Evolutionary conservation across 2,797 vertebrate genomes (phyloP), one percentile per base, ranked within the genome.

Genomic region (Peromyscus eremicus): DNA sequence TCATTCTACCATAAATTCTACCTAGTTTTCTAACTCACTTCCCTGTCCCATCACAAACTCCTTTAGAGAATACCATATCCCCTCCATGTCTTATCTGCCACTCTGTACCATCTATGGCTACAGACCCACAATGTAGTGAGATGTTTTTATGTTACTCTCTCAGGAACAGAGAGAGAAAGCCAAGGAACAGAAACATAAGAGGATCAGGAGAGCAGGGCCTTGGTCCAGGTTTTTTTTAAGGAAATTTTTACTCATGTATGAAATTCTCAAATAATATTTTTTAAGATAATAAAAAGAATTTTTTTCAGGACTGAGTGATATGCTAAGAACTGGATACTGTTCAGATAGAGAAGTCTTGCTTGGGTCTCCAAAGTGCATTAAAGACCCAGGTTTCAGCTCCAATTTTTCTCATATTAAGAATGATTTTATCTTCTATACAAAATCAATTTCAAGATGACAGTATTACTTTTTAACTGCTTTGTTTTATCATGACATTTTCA

Each of bases 391-490:
- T 40, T 46, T 92, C 43, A 73, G 25, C 32, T 90, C 66, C 27
- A 29, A 52, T 55, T 94, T 70, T 27, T 92, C 94, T 93, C 88
- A 60, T 34, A n/a, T 55, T 64, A 17, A 55, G 2, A 34, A 34
- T 0, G 10, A 49, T 60, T 34, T 71, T 93, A 46, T 81, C 49
- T 94, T 92, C 75, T 66, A 3, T 49, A 73, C 40, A 94, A 21
- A 93, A 68, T 88, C 29, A 34, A 88, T 93, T 94, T 86, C 91
- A 88, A 92, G 29, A 25, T 81, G 49, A 77, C 83, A 32, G 34
- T 32, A 81, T 94, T 81, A 37, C 88, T 75, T 93, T 57, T 79
- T 83, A 40, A 79, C 37, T 12, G 9, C 55, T 86, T 52, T 43
- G 70, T 93, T 75, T 93, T 88, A 79, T 40, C 70, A 46, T 46